Evolutionary conservation across 1,140 invertebrate genomes (phyloP).

Genomic region (Atopsyche davidsoni): DNA sequence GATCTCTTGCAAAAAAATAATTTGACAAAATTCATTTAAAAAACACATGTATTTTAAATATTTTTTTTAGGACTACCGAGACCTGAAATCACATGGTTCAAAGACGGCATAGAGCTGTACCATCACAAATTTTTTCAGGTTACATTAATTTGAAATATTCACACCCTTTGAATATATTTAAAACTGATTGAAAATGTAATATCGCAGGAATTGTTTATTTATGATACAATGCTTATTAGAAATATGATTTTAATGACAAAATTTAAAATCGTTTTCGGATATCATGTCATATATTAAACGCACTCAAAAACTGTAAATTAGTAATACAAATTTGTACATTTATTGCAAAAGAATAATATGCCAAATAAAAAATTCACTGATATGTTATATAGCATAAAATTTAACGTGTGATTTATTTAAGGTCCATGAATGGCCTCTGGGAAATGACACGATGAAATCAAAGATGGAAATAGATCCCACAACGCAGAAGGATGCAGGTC

Average conservation of each 20-base stretch:
- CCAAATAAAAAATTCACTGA: too few species aligned
- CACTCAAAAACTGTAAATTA: too few species aligned
- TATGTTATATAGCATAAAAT: too few species aligned
- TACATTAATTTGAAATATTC: too few species aligned
- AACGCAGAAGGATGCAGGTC: constrained; percentile 69
- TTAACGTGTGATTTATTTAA: too few species aligned
- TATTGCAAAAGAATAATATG: too few species aligned
- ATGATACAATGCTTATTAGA: neutral
- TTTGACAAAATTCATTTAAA: neutral
- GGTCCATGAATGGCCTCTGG: constrained; percentile 73
- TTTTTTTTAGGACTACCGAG: constrained; percentile 16
- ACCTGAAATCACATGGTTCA: constrained; percentile 46
- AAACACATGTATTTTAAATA: neutral
- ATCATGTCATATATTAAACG: too few species aligned
- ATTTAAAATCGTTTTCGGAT: too few species aligned
- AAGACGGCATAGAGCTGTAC: constrained; percentile 76
- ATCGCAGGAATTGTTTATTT: too few species aligned
- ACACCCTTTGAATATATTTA: too few species aligned
- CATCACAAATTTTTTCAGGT: constrained; percentile 67
- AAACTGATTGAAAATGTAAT: too few species aligned
- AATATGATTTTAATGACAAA: constrained; percentile 4
- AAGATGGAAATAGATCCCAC: constrained; percentile 84
- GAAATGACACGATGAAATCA: constrained; percentile 66
- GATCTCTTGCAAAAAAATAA: constrained; percentile 37
- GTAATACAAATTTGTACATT: too few species aligned